A percentile compares a stretch with the other conserved stretches of the same genome.
These are phyloP conservation scores for Drosophila ezoana DNA, from an alignment of 2,888 invertebrate species.

Conservation along the genomic window DNA sequence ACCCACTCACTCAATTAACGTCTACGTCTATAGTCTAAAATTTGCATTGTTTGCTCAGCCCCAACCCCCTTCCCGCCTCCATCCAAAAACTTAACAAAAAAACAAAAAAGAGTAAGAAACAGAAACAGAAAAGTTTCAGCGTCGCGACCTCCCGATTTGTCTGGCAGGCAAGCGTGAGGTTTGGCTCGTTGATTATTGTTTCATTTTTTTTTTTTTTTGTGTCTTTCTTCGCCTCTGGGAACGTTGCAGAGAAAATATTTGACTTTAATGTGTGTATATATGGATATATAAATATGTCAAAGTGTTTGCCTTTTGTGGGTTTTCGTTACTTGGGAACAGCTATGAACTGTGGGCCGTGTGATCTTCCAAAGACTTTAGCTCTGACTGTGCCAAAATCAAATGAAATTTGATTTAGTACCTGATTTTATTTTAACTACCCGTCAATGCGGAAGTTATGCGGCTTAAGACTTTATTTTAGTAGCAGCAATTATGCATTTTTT, in stretches of 20 bases:
- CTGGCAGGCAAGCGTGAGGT: constrained; percentile 60
- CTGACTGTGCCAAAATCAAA: constrained; percentile 5
- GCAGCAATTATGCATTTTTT: constrained; percentile 2
- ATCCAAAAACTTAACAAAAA: not conserved
- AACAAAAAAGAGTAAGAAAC: constrained; percentile 6
- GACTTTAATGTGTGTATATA: constrained; percentile 63
- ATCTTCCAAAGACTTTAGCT: constrained; percentile 16
- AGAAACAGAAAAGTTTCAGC: constrained; percentile 44
- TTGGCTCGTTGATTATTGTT: constrained; percentile 25
- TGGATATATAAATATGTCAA: constrained; percentile 69
- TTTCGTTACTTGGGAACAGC: constrained; percentile 54
- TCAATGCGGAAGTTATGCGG: constrained; percentile 22
- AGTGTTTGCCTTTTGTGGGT: constrained; percentile 57
- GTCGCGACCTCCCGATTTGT: constrained; percentile 57
- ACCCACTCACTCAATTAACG: constrained; percentile 50
- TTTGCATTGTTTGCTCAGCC: constrained; percentile 59
- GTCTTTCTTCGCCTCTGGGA: constrained; percentile 50
- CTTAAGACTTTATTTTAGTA: not conserved
- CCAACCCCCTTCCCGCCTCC: not conserved
- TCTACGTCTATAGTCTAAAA: constrained; percentile 40
- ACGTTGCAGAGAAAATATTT: constrained; percentile 69
- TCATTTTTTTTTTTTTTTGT: constrained; percentile 9
- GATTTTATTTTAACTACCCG: not conserved
- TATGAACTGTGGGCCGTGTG: constrained; percentile 45
- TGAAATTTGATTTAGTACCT: constrained; percentile 32